Conservation (phyloP, 2,888 invertebrate species). For the Microplitis manilae region DNA sequence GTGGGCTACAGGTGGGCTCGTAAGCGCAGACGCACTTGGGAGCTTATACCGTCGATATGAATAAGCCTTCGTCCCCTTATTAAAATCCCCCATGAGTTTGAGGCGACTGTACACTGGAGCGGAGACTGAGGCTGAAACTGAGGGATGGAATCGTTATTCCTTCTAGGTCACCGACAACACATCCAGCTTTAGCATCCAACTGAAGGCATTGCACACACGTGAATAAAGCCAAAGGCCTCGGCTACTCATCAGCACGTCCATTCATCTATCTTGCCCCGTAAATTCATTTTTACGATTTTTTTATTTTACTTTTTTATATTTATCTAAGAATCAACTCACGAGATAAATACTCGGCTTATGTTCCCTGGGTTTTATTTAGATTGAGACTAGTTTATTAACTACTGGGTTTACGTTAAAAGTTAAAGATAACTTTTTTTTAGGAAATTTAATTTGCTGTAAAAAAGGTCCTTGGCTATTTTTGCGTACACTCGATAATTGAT, state of each 20-base stretch:
- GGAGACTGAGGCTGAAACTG: slow-evolving; percentile 46
- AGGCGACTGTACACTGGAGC: slow-evolving; percentile 21
- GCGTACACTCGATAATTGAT: too few relatives aligned
- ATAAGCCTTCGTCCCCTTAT: slow-evolving; percentile 64
- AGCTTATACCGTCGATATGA: slow-evolving; percentile 57
- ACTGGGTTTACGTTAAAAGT: too few relatives aligned
- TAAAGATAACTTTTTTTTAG: too few relatives aligned
- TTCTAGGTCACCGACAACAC: slow-evolving; percentile 30
- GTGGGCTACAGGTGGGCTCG: slow-evolving; percentile 70
- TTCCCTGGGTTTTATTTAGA: too few relatives aligned
- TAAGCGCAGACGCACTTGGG: slow-evolving; percentile 65
- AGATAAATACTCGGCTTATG: too few relatives aligned
- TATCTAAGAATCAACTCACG: too few relatives aligned
- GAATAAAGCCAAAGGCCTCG: background rate
- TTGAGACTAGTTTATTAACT: too few relatives aligned
- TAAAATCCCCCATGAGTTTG: slow-evolving; percentile 61
- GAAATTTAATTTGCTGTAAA: too few relatives aligned
- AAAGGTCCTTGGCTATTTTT: too few relatives aligned
- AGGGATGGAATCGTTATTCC: slow-evolving; percentile 52
- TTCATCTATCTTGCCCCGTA: background rate
- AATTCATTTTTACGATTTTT: background rate
- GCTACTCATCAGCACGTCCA: background rate
- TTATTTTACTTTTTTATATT: background rate
- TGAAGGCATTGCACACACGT: background rate
- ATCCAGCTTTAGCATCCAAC: background rate